Evolutionary conservation across 2,888 invertebrate species (phyloP), one percentile per base, ranked within the genome.

Genomic region (Geophilus truncorum): DNA sequence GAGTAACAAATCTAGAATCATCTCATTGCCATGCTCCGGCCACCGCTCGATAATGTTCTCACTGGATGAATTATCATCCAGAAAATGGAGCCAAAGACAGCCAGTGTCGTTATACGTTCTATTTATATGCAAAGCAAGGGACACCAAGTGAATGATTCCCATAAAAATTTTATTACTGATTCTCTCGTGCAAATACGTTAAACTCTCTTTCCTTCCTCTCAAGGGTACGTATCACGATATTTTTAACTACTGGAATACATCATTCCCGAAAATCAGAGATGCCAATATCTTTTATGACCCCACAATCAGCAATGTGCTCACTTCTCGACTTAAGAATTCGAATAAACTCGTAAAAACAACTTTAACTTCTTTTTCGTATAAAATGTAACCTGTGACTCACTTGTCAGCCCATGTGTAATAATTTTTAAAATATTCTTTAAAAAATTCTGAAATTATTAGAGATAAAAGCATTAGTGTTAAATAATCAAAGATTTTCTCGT

Each of bases 31-130:
- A 70, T 70, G 70, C 70, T 70, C 70, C 70, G 28, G 28, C 70
- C 70, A 70, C 70, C 70, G 70, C 70, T 70, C 70, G 70, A 70
- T 70, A 70, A 70, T 70, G 70, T 70, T 28, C 70, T 70, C 70
- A 70, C 25, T 70, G 70, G 70, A 23, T 70, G 70, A 70, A 70
- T 70, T 70, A 70, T 70, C 70, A 25, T 70, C 70, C 25, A 70
- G 15, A 70, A 70, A 70, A 70, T 70, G 70, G 70, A 70, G 28
- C 70, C 28, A 70, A 70, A 70, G 70, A 70, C 70, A 70, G 70
- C 70, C 70, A 28, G 25, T 70, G 70, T 70, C 70, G 70, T 70
- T 70, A 70, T 70, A 70, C 70, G 10, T 70, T 70, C 70, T 70
- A 70, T 70, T 70, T 70, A 70, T 70, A 70, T 70, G 70, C 70